These are phyloP conservation scores for Diabrotica balteata DNA, from an alignment of 2,888 invertebrate species.

Conservation along the genomic window DNA sequence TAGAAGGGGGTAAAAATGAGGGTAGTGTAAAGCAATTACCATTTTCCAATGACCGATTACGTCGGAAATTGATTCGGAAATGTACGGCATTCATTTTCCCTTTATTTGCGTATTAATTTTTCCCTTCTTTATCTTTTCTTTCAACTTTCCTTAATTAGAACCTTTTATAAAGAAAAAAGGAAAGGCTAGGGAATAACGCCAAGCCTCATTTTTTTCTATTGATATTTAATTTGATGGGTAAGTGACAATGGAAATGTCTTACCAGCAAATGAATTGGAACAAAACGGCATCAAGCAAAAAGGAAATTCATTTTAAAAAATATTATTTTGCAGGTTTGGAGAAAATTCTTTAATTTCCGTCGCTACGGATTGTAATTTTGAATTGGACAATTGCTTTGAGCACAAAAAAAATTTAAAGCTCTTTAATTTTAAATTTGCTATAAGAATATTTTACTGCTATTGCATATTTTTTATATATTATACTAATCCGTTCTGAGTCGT, in stretches of 20 bases:
- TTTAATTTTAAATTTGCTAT: no score
- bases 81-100: slow-evolving; percentile 55
- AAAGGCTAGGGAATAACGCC: slow-evolving; percentile 14
- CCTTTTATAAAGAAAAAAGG: slow-evolving; percentile 28
- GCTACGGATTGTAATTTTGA: neutral
- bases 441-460: no score
- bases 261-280: slow-evolving; percentile 22
- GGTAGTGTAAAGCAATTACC: slow-evolving; percentile 45
- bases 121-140: slow-evolving; percentile 36
- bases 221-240: slow-evolving; percentile 23
- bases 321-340: neutral
- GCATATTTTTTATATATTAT: no score
- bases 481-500: no score
- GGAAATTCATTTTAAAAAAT: slow-evolving; percentile 10
- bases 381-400: no score
- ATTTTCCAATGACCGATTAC: slow-evolving; percentile 50
- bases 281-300: neutral
- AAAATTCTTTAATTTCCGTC: slow-evolving; percentile 3
- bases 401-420: no score
- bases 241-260: slow-evolving; percentile 25
- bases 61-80: slow-evolving; percentile 57
- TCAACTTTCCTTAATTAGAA: slow-evolving; percentile 34
- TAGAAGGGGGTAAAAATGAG: slow-evolving; percentile 44
- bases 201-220: slow-evolving; percentile 23
- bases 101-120: slow-evolving; percentile 55